phyloP scores from a whole-genome alignment of 2,888 invertebrate genomes.

The Herminia tarsipennalis region DNA sequence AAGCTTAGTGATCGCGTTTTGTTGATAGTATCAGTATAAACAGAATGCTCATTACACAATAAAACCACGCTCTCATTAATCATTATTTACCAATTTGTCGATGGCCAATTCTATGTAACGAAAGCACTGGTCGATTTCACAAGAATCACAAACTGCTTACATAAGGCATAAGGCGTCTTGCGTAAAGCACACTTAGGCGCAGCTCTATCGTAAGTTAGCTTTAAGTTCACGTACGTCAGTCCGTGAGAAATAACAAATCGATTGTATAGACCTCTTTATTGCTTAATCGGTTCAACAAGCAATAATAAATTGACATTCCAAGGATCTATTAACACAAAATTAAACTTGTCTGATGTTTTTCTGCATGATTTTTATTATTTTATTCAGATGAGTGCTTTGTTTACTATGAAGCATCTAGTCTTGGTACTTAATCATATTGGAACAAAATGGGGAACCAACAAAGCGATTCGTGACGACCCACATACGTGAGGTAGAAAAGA shows the following conservation, averaged over 20 bases:
- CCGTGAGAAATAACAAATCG: constrained; percentile 67
- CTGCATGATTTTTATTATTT: too few relatives aligned
- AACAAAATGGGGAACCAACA: constrained; percentile 64
- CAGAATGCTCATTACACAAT: constrained; percentile 33
- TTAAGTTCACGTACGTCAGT: constrained; percentile 71
- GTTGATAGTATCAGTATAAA: constrained; percentile 1
- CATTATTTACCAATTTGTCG: constrained; percentile 64
- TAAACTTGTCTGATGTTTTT: too few relatives aligned
- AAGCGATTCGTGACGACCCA: constrained; percentile 72
- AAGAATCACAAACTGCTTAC: constrained; percentile 78
- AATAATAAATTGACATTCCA: background rate
- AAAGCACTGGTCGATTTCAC: constrained; percentile 74
- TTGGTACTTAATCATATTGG: constrained; percentile 36
- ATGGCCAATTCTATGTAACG: constrained; percentile 60
- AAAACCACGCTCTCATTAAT: constrained; percentile 58
- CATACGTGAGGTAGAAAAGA: constrained; percentile 65
- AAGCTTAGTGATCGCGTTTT: constrained; percentile 4
- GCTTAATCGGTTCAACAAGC: constrained; percentile 41
- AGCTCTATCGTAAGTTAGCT: constrained; percentile 68
- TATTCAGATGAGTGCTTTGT: too few relatives aligned
- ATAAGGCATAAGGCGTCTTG: constrained; percentile 70
- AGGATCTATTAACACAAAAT: background rate
- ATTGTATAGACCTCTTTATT: constrained; percentile 52
- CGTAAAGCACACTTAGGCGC: constrained; percentile 76
- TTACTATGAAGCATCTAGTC: too few relatives aligned